phyloP scores from a whole-genome alignment of 2,113 vertebrate genomes.

The Clarias magur region DNA sequence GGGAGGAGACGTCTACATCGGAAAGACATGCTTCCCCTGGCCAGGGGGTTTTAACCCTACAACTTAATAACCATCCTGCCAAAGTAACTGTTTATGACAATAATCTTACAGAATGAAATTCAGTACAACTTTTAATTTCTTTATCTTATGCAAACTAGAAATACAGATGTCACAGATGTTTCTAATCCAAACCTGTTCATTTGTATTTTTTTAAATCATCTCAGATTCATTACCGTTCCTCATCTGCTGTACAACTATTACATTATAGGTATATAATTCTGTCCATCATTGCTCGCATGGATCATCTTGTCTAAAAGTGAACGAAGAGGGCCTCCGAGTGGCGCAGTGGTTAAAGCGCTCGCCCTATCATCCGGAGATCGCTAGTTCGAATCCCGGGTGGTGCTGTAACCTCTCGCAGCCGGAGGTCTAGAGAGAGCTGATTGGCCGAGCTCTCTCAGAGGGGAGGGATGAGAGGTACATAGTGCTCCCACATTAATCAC shows the following conservation, averaged over 20 bases:
- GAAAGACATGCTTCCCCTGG: not conserved
- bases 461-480: too few relatives aligned
- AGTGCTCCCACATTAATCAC: too few relatives aligned
- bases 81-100: not conserved
- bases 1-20: conserved; percentile 3
- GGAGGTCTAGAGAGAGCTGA: too few relatives aligned
- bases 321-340: too few relatives aligned
- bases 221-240: not conserved
- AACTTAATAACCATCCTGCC: not conserved
- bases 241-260: not conserved
- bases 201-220: not conserved
- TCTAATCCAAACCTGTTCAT: not conserved
- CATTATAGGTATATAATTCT: not conserved
- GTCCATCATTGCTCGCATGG: too few relatives aligned
- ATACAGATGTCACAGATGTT: not conserved
- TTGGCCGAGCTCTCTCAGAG: too few relatives aligned
- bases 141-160: not conserved
- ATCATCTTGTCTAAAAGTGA: not conserved
- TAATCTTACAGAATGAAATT: not conserved
- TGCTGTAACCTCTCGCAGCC: too few relatives aligned
- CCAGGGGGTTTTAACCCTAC: not conserved
- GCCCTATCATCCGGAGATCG: too few relatives aligned
- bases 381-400: too few relatives aligned
- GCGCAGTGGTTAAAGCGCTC: too few relatives aligned
- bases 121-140: not conserved